These are phyloP conservation scores for Nylanderia fulva DNA, from an alignment of 1,140 invertebrate genomes.

Conservation along the genomic window DNA sequence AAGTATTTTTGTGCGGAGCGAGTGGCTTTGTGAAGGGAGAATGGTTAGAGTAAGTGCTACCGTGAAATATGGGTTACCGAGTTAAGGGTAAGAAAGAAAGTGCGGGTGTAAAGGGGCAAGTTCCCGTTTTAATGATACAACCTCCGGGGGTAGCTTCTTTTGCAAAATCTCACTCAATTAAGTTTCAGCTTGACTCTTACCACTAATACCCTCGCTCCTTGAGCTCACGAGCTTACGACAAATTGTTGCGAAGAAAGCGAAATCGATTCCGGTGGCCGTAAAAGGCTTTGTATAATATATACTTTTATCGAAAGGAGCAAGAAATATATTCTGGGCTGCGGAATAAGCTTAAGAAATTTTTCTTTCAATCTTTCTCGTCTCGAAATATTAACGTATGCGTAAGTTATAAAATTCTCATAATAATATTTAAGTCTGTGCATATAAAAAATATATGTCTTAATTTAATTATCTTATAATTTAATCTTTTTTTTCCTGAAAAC, in stretches of 20 bases:
- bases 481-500: too few species aligned
- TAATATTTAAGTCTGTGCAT: background rate
- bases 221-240: constrained; percentile 30
- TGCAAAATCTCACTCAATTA: constrained; percentile 76
- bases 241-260: constrained; percentile 39
- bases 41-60: constrained; percentile 82
- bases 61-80: constrained; percentile 85
- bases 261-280: constrained; percentile 36
- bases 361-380: background rate
- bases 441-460: background rate
- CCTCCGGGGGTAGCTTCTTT: constrained; percentile 71
- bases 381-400: background rate
- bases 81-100: constrained; percentile 77
- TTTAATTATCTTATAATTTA: too few species aligned
- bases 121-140: constrained; percentile 81
- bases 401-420: background rate
- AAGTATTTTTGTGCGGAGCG: constrained; percentile 80
- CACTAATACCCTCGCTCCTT: background rate
- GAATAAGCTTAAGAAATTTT: background rate
- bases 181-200: constrained; percentile 61
- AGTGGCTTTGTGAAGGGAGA: constrained; percentile 84
- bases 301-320: background rate
- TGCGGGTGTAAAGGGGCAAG: background rate
- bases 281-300: constrained; percentile 5
- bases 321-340: background rate